phyloP scores from a whole-genome alignment of 2,888 invertebrate genomes.

The Hartigia nigra region DNA sequence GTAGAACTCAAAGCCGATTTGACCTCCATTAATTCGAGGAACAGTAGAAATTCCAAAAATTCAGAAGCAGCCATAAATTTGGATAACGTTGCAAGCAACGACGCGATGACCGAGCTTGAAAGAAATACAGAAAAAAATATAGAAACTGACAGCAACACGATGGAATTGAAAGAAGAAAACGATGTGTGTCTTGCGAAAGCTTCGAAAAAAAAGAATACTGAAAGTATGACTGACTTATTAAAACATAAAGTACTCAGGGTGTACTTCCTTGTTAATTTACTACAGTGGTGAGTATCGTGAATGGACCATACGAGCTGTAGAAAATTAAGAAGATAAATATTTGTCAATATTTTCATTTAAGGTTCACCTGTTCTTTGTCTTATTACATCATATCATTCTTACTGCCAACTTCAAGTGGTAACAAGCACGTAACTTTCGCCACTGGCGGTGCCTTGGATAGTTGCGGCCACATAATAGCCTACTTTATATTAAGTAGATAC shows the following conservation, averaged over 20 bases:
- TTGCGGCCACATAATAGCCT: constrained; percentile 61
- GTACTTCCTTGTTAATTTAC: constrained; percentile 3
- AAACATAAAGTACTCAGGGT: constrained; percentile 34
- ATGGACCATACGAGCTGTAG: neutral
- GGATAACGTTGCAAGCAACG: neutral
- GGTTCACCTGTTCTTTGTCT: constrained; percentile 66
- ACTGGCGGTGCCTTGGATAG: constrained; percentile 67
- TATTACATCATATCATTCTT: constrained; percentile 65
- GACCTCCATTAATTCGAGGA: neutral
- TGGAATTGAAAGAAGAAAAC: constrained; percentile 25
- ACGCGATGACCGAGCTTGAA: constrained; percentile 11
- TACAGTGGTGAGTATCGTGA: neutral
- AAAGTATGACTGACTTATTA: constrained; percentile 24
- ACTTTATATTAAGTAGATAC: constrained; percentile 60
- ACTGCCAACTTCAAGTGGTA: constrained; percentile 63
- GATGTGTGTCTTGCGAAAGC: constrained; percentile 20
- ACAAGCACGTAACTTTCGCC: constrained; percentile 67
- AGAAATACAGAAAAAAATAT: constrained; percentile 26
- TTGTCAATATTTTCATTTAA: constrained; percentile 33
- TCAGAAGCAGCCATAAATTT: constrained; percentile 7
- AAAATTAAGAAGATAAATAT: neutral
- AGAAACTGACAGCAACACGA: constrained; percentile 22
- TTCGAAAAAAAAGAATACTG: constrained; percentile 10
- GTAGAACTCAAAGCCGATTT: neutral
- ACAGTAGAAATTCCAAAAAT: constrained; percentile 14